Evolutionary conservation across 2,888 invertebrate species (phyloP).

Genomic region (Dolichopus griseipennis): DNA sequence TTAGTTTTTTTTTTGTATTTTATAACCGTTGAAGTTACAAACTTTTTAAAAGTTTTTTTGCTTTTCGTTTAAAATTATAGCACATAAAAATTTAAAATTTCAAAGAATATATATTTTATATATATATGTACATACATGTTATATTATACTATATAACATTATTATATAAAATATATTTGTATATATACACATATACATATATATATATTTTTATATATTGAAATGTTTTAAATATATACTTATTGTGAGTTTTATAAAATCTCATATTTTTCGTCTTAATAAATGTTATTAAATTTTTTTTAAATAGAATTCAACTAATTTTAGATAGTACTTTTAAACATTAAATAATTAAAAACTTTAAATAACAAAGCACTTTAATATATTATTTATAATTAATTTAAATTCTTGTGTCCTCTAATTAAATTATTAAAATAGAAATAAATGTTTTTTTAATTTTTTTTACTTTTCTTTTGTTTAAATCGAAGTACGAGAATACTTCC

Average conservation of each 20-base stretch:
- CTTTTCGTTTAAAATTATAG: not conserved
- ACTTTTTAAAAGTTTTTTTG: too few relatives aligned
- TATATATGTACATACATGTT: too few relatives aligned
- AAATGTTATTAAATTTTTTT: conserved; percentile 3
- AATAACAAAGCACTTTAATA: conserved; percentile 1
- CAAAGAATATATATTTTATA: not conserved
- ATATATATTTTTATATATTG: too few relatives aligned
- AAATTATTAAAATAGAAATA: not conserved
- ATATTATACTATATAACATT: too few relatives aligned
- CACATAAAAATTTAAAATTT: not conserved
- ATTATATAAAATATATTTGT: not conserved
- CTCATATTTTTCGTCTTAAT: conserved; percentile 2
- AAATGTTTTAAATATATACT: not conserved
- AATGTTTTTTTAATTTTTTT: not conserved
- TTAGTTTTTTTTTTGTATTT: too few relatives aligned
- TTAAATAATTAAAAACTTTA: conserved; percentile 4
- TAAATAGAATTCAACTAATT: conserved; percentile 1
- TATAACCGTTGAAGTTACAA: too few relatives aligned
- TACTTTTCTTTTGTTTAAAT: not conserved
- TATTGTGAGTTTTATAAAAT: not conserved
- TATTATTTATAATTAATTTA: not conserved
- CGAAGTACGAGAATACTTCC: not conserved
- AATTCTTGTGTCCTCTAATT: conserved; percentile 4
- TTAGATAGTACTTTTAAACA: not conserved
- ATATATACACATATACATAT: not conserved